phyloP scores from a whole-genome alignment of 1,140 invertebrate species.

The Arctopsyche grandis region DNA sequence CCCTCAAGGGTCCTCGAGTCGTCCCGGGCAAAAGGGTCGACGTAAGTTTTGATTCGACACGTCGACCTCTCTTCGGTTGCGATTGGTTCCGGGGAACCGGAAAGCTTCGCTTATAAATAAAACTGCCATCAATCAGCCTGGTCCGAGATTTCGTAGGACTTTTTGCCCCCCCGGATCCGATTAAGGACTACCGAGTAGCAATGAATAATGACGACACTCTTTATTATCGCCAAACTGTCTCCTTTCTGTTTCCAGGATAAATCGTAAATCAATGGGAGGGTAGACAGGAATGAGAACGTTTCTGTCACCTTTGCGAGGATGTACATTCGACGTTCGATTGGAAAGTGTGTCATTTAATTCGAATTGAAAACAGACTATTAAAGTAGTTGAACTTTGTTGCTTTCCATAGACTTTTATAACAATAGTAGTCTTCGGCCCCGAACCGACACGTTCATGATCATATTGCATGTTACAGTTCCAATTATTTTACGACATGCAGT shows the following conservation, averaged over 20 bases:
- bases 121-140: slow-evolving; percentile 17
- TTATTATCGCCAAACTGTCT: no score
- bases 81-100: neutral
- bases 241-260: no score
- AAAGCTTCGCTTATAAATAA: slow-evolving; percentile 13
- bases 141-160: neutral
- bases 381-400: neutral
- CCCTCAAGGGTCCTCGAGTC: neutral
- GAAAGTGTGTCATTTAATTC: no score
- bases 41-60: neutral
- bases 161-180: neutral
- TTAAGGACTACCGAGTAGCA: neutral
- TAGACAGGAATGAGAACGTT: neutral
- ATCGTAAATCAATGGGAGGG: slow-evolving; percentile 3
- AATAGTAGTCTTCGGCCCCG: no score
- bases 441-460: no score
- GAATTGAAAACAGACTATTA: neutral
- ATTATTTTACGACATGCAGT: no score
- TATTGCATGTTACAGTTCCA: no score
- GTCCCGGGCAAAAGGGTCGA: neutral
- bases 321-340: neutral
- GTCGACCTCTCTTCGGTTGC: neutral
- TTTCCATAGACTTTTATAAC: neutral
- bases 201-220: neutral
- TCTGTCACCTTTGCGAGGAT: neutral